Evolutionary conservation across 2,113 vertebrate genomes (phyloP), one percentile per base, ranked within the genome.

Genomic region (Chaetops frenatus): DNA sequence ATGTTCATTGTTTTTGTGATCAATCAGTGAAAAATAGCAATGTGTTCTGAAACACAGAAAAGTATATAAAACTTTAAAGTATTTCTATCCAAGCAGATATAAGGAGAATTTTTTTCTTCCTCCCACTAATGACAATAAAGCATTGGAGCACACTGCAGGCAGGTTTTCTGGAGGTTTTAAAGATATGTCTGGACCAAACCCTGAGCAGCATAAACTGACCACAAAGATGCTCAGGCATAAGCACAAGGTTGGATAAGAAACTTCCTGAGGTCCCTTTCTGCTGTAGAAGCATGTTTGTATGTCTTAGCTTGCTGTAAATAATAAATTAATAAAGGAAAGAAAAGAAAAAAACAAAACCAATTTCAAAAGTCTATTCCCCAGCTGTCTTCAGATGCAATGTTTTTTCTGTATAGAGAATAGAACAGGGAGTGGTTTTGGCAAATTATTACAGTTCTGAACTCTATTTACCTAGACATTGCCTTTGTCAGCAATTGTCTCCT

Each of bases 241-340:
- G 12, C 8, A 42, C 13, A 17, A 42, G 4, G 17, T 6, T 72
- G 33, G 53, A 17, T 2, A 2, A 56, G 38, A 69, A 7, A 69
- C 4, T 45, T 90, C 13, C 29, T 42, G 40, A 69, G 2, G 25
- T 18, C 10, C 5, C 5, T 53, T 57, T 33, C 38, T 38, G 5
- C 21, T n/a, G 1, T 28, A 10, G n/a, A 9, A 64, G 0, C 2
- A 10, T 23, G 7, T 40, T 4, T 51, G 4, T 15, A 13, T 12
- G 19, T 20, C 45, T 47, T 42, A 47, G 7, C 3, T 35, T 29
- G 6, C 17, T 51, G 12, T 15, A 53, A 83, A 80, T 21, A 21
- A 35, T 8, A 36, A 20, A 13, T 2, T 27, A 31, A 61, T 8
- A 44, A 27, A 50, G 2, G 24, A 31, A 25, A 14, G 10, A 8